Evolutionary conservation across 1,140 invertebrate species (phyloP).

Genomic region (Heliconius eleuchia): DNA sequence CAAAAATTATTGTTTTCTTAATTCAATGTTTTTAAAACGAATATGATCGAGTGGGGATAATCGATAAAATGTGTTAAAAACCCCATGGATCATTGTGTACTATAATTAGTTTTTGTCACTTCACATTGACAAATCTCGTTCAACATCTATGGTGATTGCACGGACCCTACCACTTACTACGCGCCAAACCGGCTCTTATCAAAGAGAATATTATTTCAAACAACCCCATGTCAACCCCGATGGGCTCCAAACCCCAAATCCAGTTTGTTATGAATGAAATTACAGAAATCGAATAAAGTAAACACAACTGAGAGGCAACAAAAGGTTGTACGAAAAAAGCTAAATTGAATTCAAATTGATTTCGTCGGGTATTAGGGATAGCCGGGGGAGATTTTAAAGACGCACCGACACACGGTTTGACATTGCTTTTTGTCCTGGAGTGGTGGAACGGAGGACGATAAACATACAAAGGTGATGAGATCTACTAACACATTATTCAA

Average conservation of each 20-base stretch:
- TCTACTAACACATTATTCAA: background rate
- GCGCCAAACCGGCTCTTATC: constrained; percentile 75
- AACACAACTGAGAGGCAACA: constrained; percentile 80
- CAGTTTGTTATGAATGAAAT: constrained; percentile 82
- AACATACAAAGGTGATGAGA: constrained; percentile 46
- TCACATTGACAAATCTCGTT: constrained; percentile 77
- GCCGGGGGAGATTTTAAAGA: constrained; percentile 74
- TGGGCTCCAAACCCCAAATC: constrained; percentile 77
- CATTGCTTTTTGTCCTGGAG: constrained; percentile 69
- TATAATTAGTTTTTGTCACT: constrained; percentile 81
- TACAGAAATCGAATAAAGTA: constrained; percentile 82
- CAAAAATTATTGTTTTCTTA: background rate
- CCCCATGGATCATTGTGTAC: constrained; percentile 67
- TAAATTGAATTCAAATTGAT: constrained; percentile 82
- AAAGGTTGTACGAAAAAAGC: constrained; percentile 79
- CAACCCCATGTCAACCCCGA: constrained; percentile 75
- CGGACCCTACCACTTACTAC: constrained; percentile 68
- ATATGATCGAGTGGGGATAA: constrained; percentile 20
- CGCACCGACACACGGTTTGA: constrained; percentile 62
- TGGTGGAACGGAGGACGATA: constrained; percentile 57
- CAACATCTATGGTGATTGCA: constrained; percentile 56
- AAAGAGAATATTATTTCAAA: constrained; percentile 81
- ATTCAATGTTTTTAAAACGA: constrained; percentile 19
- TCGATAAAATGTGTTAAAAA: constrained; percentile 40
- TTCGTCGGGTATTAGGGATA: constrained; percentile 78